Conservation (phyloP, 2,888 invertebrate species). For the Belgica antarctica region DNA sequence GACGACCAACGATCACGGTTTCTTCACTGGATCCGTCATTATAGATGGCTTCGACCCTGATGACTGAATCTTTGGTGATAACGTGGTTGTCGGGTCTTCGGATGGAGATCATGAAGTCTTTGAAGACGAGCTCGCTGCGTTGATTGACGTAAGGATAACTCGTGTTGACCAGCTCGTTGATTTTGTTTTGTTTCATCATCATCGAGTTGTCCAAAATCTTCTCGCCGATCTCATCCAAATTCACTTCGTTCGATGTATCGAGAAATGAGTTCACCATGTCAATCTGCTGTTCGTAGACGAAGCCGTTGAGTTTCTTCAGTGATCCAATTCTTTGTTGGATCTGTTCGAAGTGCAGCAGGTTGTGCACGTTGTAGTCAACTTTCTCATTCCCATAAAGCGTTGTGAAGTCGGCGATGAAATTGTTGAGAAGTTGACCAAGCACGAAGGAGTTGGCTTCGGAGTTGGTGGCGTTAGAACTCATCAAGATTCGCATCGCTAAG, state of each 20-base stretch:
- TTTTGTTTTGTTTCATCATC: slow-evolving; percentile 41
- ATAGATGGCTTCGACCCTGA: slow-evolving; percentile 43
- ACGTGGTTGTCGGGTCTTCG: slow-evolving; percentile 42
- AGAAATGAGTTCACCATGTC: slow-evolving; percentile 26
- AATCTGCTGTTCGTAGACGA: slow-evolving; percentile 44
- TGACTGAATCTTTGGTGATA: slow-evolving; percentile 34
- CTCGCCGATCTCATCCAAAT: slow-evolving; percentile 42
- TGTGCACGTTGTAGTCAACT: slow-evolving; percentile 45
- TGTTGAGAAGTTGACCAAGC: slow-evolving; percentile 43
- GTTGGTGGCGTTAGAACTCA: slow-evolving; percentile 30
- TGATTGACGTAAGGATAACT: slow-evolving; percentile 39
- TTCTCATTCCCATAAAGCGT: slow-evolving; percentile 44
- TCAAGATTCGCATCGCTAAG: slow-evolving; percentile 45
- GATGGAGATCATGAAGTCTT: slow-evolving; percentile 25
- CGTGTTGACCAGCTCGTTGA: slow-evolving; percentile 38
- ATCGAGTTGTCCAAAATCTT: slow-evolving; percentile 42
- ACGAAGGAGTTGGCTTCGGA: slow-evolving; percentile 37
- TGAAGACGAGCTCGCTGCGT: slow-evolving; percentile 36
- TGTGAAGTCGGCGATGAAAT: slow-evolving; percentile 45
- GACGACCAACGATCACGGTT: slow-evolving; percentile 38
- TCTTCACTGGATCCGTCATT: slow-evolving; percentile 19
- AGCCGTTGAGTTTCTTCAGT: slow-evolving; percentile 44
- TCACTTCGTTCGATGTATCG: slow-evolving; percentile 5
- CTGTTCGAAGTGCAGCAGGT: slow-evolving; percentile 45
- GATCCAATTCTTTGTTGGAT: slow-evolving; percentile 38